Evolutionary conservation across 2,888 invertebrate species (phyloP), one percentile per base, ranked within the genome.

Genomic region (Agrochola circellaris): DNA sequence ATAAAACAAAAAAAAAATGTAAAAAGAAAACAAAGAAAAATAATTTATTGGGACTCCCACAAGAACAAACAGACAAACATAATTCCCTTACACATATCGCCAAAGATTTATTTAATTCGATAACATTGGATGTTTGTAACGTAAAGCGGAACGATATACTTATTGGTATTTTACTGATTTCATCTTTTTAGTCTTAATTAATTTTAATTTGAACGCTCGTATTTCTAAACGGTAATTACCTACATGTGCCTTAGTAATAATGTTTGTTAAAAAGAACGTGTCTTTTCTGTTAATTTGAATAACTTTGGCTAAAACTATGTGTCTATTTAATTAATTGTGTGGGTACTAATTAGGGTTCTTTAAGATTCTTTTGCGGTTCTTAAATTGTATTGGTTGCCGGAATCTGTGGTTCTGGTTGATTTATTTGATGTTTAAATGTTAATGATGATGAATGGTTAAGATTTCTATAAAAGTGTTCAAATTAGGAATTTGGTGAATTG

Each of bases 131-230:
- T 78, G 82, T 85, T 79, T 81, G 87, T 87, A 85, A 87, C 88
- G 74, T 79, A 65, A 85, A 67, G 77, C 82, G 62, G 70, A 73
- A 72, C 75, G 85, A 87, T 81, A 84, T 70, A 79, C 75, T 69
- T 80, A 88, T 89, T 86, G 84, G 82, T 81, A 88, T 88, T 77
- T 45, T 11, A 69, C 69, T 54, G 88, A 87, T 88, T 81, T 9
- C 82, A 88, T 88, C 88, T 84, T 75, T 83, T 42, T 88, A 82
- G 90, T 91, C 93, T 94, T 92, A 94, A 94, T 94, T 94, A 94
- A 94, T 94, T 94, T 93, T 90, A 90, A 92, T 92, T 90, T 92
- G 87, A 89, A 84, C 83, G 86, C 77, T 85, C 82, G 82, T 88
- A 88, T 87, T 85, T 83, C 81, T 84, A 51, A 45, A 75, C 69